These are phyloP conservation scores for Psittacara wagleri DNA, from an alignment of 2,113 vertebrate species.

Conservation along the genomic window DNA sequence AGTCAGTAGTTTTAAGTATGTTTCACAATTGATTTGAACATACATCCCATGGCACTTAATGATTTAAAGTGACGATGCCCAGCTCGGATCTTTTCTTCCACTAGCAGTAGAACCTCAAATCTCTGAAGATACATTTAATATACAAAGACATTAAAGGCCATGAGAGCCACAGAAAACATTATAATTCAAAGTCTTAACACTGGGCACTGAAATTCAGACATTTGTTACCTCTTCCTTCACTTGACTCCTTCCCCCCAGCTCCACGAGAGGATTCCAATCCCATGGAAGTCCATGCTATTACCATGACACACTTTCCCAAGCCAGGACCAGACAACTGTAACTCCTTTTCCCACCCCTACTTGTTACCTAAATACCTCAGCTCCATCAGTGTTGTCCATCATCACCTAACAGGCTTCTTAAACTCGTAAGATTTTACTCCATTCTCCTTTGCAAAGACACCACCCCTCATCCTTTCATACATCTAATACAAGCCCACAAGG, in stretches of 20 bases:
- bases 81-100: background rate
- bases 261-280: background rate
- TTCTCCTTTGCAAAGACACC: background rate
- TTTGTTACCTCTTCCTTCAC: background rate
- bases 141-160: background rate
- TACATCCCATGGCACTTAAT: background rate
- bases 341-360: background rate
- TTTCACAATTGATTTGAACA: constrained; percentile 11
- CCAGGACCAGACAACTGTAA: background rate
- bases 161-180: background rate
- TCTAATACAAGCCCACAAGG: background rate
- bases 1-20: background rate
- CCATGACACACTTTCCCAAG: background rate
- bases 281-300: background rate
- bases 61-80: background rate
- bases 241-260: background rate
- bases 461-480: background rate
- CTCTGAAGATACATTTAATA: background rate
- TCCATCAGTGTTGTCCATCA: background rate
- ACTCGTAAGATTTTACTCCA: background rate
- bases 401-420: background rate
- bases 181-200: background rate
- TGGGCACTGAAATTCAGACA: background rate
- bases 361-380: background rate
- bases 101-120: background rate